These are phyloP conservation scores for Cryptoleucopteryx plumbea DNA, from an alignment of 2,113 vertebrate species.

Conservation along the genomic window DNA sequence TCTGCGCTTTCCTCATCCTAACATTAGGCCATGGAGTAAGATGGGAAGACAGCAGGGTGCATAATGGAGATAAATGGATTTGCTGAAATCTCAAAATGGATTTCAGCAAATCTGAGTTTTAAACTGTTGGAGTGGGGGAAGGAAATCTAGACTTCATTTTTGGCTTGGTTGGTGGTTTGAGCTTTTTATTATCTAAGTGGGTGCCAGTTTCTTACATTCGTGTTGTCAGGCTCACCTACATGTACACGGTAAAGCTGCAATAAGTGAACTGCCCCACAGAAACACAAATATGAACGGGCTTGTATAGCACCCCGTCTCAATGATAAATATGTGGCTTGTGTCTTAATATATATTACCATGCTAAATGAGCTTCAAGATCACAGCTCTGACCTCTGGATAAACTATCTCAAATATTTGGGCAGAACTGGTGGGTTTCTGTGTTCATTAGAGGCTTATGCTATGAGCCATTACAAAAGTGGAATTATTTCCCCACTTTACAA, in stretches of 20 bases:
- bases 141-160: conserved; percentile 16
- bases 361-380: background rate
- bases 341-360: background rate
- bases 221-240: background rate
- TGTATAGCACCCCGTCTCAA: too few species aligned
- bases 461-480: background rate
- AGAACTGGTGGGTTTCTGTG: background rate
- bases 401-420: background rate
- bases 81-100: background rate
- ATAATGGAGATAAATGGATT: background rate
- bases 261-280: background rate
- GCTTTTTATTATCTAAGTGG: background rate
- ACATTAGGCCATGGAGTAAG: background rate
- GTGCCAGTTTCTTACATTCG: background rate
- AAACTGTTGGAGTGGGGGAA: background rate
- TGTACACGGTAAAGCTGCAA: background rate
- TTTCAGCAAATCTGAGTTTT: background rate
- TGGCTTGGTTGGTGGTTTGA: background rate
- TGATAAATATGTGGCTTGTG: background rate
- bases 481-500: background rate
- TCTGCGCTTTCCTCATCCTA: background rate
- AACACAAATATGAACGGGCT: background rate
- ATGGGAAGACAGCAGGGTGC: background rate
- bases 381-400: background rate
- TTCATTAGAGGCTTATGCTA: background rate